These are phyloP conservation scores for Drosophila pegasa DNA, from an alignment of 2,888 invertebrate genomes.

Conservation along the genomic window DNA sequence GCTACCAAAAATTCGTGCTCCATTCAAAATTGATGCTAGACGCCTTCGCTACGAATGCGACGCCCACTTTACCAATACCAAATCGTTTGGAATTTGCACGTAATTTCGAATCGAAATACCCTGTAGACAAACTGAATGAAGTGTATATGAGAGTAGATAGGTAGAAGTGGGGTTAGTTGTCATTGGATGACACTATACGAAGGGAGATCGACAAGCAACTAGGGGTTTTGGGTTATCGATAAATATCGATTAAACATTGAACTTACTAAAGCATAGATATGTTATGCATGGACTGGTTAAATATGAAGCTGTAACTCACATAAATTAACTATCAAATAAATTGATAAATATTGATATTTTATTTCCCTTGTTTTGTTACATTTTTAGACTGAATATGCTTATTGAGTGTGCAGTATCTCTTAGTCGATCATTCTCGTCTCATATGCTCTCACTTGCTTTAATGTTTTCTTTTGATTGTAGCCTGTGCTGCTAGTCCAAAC, in stretches of 20 bases:
- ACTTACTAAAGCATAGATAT: neutral
- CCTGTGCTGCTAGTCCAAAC: slow-evolving; percentile 48
- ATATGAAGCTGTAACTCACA: too few species aligned
- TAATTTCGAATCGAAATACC: slow-evolving; percentile 29
- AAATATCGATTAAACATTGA: neutral
- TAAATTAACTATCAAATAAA: too few species aligned
- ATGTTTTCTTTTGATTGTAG: slow-evolving; percentile 18
- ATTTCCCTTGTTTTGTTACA: too few species aligned
- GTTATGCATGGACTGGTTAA: neutral
- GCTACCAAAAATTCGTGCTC: slow-evolving; percentile 58
- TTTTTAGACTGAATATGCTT: too few species aligned
- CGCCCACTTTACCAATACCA: slow-evolving; percentile 10
- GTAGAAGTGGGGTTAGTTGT: neutral
- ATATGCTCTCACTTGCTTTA: neutral
- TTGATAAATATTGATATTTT: too few species aligned
- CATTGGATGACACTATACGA: neutral
- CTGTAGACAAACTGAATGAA: neutral
- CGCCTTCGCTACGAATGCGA: slow-evolving; percentile 53
- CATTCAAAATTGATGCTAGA: slow-evolving; percentile 62
- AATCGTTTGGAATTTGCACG: slow-evolving; percentile 43
- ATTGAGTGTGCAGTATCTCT: too few species aligned
- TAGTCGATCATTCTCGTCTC: neutral
- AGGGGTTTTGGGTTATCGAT: too few species aligned
- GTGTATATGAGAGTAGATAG: neutral
- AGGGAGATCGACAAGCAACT: too few species aligned